Evolutionary conservation across 92 coral and sea anemone genomes (phyloP).

Genomic region (Heteractis magnifica): DNA sequence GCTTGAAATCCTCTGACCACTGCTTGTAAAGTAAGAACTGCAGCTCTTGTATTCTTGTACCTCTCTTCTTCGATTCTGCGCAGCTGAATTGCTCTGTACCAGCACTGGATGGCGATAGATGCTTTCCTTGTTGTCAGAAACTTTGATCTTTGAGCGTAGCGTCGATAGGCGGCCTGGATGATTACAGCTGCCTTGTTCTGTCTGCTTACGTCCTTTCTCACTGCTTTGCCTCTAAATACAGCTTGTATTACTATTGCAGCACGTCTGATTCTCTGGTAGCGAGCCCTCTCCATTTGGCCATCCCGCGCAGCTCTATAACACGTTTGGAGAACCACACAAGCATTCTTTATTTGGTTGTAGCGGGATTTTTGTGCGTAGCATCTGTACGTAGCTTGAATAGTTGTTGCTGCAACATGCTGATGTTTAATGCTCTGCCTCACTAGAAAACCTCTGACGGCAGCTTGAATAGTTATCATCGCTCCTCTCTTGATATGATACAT

Average conservation of each 20-base stretch:
- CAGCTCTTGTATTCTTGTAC: constrained; percentile 40
- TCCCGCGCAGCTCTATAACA: constrained; percentile 29
- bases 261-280: constrained; percentile 30
- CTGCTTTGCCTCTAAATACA: constrained; percentile 43
- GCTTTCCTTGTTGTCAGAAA: constrained; percentile 19
- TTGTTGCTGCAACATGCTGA: constrained; percentile 48
- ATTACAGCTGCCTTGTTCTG: constrained; percentile 47
- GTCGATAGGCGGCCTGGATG: constrained; percentile 39
- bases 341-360: constrained; percentile 32
- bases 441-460: constrained; percentile 44
- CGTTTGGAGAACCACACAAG: constrained; percentile 48
- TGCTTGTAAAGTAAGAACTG: constrained; percentile 63
- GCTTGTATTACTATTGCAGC: constrained; percentile 45
- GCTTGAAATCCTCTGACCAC: constrained; percentile 57
- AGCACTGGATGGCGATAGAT: constrained; percentile 41
- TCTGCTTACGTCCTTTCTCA: constrained; percentile 25
- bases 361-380: constrained; percentile 18
- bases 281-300: constrained; percentile 13
- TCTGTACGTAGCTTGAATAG: constrained; percentile 61
- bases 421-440: constrained; percentile 46
- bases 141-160: constrained; percentile 17
- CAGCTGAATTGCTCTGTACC: constrained; percentile 60
- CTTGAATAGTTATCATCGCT: constrained; percentile 65
- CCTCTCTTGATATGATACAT: constrained; percentile 48
- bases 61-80: constrained; percentile 43